phyloP scores from a whole-genome alignment of 35 echinoderm and acorn worm genomes.

The Ptychodera flava region DNA sequence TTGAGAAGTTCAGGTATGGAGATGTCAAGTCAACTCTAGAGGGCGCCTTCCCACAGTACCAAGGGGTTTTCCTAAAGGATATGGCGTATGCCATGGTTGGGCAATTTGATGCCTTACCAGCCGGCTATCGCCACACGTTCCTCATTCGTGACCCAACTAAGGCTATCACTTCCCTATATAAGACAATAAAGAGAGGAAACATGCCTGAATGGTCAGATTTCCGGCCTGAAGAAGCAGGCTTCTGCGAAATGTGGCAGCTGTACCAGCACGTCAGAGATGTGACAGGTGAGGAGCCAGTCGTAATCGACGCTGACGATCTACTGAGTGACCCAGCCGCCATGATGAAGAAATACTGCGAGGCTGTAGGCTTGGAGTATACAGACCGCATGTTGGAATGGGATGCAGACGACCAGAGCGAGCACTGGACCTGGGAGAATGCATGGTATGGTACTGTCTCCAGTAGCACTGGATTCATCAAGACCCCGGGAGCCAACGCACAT shows the following conservation, averaged over 20 bases:
- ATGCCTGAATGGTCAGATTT: constrained; percentile 22
- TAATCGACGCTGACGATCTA: constrained; percentile 42
- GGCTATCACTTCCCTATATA: constrained; percentile 24
- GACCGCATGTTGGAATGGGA: constrained; percentile 44
- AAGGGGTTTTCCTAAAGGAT: constrained; percentile 42
- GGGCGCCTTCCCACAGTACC: constrained; percentile 11
- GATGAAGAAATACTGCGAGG: constrained; percentile 54
- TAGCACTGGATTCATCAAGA: background rate
- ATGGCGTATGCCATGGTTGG: constrained; percentile 44
- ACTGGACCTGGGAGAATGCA: background rate
- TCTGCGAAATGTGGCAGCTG: constrained; percentile 33
- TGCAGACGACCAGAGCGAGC: constrained; percentile 11
- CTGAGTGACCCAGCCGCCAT: constrained; percentile 42
- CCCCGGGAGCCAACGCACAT: background rate
- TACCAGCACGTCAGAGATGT: constrained; percentile 5
- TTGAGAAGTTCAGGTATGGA: constrained; percentile 24
- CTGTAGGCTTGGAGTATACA: constrained; percentile 42
- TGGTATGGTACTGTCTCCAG: background rate
- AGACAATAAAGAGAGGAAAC: constrained; percentile 17
- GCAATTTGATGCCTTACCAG: constrained; percentile 26
- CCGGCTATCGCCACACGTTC: constrained; percentile 37
- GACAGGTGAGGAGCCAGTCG: constrained; percentile 4
- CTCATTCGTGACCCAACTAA: constrained; percentile 40
- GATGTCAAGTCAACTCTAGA: constrained; percentile 38
- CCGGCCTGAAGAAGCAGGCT: constrained; percentile 22